A percentile compares a stretch with the other conserved stretches of the same genome.
Conservation (phyloP, 2,888 invertebrate genomes). For the Pollenia labialis region DNA sequence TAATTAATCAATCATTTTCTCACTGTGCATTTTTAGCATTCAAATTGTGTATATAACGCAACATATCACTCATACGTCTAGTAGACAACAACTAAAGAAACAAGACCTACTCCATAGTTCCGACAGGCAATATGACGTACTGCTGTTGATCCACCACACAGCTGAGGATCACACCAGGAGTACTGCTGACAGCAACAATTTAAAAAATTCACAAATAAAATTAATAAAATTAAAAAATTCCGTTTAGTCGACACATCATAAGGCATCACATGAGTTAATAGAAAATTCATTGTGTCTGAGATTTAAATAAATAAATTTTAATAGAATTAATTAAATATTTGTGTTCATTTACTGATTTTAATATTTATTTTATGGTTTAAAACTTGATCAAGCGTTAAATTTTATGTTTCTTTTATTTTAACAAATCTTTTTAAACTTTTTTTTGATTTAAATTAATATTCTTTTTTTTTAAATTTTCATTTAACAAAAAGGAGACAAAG, state of each 20-base stretch:
- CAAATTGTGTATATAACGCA: too few species aligned
- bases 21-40: too few species aligned
- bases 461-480: slow-evolving; percentile 16
- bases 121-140: slow-evolving; percentile 80
- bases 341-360: not conserved
- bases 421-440: slow-evolving; percentile 52
- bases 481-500: slow-evolving; percentile 10
- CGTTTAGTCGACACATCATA: not conserved
- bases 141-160: slow-evolving; percentile 76
- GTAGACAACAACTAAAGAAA: not conserved
- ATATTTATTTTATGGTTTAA: not conserved
- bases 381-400: not conserved
- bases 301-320: slow-evolving; percentile 19
- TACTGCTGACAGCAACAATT: slow-evolving; percentile 55
- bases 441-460: slow-evolving; percentile 51
- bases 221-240: slow-evolving; percentile 52
- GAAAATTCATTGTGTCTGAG: slow-evolving; percentile 37
- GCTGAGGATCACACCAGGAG: slow-evolving; percentile 80
- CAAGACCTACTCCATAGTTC: slow-evolving; percentile 80
- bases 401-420: slow-evolving; percentile 7
- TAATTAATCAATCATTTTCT: too few species aligned
- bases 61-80: slow-evolving; percentile 22
- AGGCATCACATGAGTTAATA: not conserved
- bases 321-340: slow-evolving; percentile 19
- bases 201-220: slow-evolving; percentile 53